Evolutionary conservation across 2,113 vertebrate genomes (phyloP).

Genomic region (Elephas maximus): DNA sequence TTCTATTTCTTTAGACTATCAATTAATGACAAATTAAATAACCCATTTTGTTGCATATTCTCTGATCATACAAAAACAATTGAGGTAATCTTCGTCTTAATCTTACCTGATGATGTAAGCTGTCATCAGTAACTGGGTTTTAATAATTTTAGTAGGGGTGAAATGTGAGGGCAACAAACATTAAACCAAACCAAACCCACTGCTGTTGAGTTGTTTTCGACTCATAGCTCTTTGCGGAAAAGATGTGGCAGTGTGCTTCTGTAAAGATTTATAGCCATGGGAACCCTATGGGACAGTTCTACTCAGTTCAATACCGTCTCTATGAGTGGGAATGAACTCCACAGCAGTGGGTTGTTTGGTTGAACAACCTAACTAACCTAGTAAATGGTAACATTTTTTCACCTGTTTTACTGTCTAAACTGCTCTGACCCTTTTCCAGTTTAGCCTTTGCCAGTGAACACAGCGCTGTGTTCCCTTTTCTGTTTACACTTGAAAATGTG

Average conservation of each 20-base stretch:
- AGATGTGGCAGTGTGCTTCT: too few species aligned
- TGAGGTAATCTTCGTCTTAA: neutral
- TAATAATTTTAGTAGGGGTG: neutral
- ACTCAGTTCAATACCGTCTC: too few species aligned
- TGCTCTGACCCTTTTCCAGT: constrained; percentile 41
- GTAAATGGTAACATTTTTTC: neutral
- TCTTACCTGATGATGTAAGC: neutral
- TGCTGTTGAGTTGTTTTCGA: too few species aligned
- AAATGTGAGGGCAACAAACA: neutral
- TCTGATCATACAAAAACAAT: constrained; percentile 31
- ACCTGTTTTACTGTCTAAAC: constrained; percentile 8
- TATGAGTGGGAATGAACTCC: too few species aligned
- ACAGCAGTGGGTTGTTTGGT: too few species aligned
- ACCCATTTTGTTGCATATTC: constrained; percentile 54
- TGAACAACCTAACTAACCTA: too few species aligned
- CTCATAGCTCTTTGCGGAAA: too few species aligned
- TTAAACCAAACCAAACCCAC: neutral
- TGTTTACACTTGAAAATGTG: constrained; percentile 47
- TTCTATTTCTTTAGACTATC: constrained; percentile 37
- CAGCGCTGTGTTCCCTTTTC: constrained; percentile 19
- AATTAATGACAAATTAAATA: constrained; percentile 8
- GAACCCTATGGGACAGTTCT: too few species aligned
- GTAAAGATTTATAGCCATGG: too few species aligned
- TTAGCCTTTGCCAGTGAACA: neutral
- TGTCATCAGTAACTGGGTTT: neutral